These are phyloP conservation scores for Pyrgus malvae DNA, from an alignment of 2,888 invertebrate species.

Conservation along the genomic window DNA sequence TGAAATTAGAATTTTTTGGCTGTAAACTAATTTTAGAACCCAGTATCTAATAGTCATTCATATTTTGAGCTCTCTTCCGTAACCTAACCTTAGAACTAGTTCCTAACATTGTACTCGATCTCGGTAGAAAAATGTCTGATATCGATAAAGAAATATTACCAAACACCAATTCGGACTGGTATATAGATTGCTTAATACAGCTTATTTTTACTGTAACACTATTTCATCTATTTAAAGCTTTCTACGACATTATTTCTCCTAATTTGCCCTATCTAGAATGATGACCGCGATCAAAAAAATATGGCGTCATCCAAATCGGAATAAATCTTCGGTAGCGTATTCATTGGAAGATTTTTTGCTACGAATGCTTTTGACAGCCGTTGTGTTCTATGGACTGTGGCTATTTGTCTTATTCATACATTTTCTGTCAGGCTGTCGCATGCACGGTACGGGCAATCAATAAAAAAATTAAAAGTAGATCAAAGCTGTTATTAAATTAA, in stretches of 20 bases:
- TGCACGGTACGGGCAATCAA: background rate
- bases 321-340: constrained; percentile 20
- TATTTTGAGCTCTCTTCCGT: background rate
- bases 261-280: constrained; percentile 10
- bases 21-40: constrained; percentile 3
- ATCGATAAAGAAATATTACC: background rate
- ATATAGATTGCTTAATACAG: constrained; percentile 47
- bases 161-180: constrained; percentile 16
- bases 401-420: constrained; percentile 3
- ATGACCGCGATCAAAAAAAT: background rate
- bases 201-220: constrained; percentile 52
- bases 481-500: too few species aligned
- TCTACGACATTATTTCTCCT: constrained; percentile 52
- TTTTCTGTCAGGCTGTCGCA: background rate
- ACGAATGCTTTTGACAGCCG: constrained; percentile 45
- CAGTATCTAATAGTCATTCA: background rate
- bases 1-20: background rate
- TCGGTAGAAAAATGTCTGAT: constrained; percentile 10
- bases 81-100: background rate
- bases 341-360: constrained; percentile 44
- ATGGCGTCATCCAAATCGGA: background rate
- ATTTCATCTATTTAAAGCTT: constrained; percentile 55
- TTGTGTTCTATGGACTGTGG: constrained; percentile 41
- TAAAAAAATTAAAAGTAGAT: too few species aligned
- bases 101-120: constrained; percentile 8